These are phyloP conservation scores for Porites lobata DNA, from an alignment of 92 coral and sea anemone species.

Conservation along the genomic window DNA sequence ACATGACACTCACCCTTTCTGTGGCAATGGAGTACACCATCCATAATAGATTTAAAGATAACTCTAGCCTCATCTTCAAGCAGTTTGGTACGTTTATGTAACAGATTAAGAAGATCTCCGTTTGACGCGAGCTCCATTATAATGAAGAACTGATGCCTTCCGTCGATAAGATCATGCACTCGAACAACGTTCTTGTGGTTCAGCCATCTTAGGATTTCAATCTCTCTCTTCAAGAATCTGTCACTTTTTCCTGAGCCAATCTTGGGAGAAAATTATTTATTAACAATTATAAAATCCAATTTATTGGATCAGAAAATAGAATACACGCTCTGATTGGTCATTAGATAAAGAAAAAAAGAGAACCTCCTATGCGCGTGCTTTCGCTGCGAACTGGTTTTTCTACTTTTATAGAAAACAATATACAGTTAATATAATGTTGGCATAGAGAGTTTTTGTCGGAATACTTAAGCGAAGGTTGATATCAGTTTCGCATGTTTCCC, in stretches of 20 bases:
- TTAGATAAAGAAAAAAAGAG: too few relatives aligned
- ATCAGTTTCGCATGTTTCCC: neutral
- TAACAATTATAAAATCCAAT: neutral
- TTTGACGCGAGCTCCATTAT: constrained; percentile 89
- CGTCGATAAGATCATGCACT: constrained; percentile 80
- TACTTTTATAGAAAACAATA: too few relatives aligned
- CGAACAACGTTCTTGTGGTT: constrained; percentile 81
- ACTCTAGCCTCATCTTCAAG: constrained; percentile 76
- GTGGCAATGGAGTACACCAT: constrained; percentile 84
- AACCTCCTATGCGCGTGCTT: too few relatives aligned
- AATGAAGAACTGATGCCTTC: constrained; percentile 72
- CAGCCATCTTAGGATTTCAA: constrained; percentile 77
- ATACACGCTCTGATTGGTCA: neutral
- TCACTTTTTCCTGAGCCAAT: constrained; percentile 9
- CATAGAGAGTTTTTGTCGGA: neutral
- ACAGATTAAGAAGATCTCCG: constrained; percentile 74
- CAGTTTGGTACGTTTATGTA: constrained; percentile 65
- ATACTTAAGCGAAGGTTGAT: neutral
- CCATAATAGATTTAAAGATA: constrained; percentile 70
- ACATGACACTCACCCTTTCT: constrained; percentile 62
- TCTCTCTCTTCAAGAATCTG: constrained; percentile 81
- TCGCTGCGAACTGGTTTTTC: too few relatives aligned
- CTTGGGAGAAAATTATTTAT: neutral
- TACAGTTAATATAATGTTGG: too few relatives aligned
- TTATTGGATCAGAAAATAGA: too few relatives aligned